These are phyloP conservation scores for Picus viridis DNA, from an alignment of 2,797 vertebrate species.

Conservation along the genomic window DNA sequence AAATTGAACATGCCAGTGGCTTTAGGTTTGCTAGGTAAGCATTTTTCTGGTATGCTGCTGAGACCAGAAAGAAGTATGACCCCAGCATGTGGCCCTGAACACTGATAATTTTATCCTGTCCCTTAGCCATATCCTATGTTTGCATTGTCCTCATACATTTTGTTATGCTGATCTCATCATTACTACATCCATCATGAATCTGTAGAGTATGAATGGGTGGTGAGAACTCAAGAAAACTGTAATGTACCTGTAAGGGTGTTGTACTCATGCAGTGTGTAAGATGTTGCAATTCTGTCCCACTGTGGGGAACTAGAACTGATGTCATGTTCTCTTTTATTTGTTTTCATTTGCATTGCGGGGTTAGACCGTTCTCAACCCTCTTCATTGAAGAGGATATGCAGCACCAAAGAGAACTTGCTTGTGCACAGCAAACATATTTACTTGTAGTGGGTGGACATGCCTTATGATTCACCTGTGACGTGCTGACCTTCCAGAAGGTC, in stretches of 20 bases:
- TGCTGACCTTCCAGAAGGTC: slow-evolving; percentile 49
- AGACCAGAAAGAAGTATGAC: background rate
- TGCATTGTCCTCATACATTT: background rate
- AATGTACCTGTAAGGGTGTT: background rate
- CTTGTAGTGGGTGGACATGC: slow-evolving; percentile 11
- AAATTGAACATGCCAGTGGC: background rate
- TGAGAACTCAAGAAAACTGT: background rate
- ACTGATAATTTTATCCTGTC: background rate
- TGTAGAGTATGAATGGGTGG: background rate
- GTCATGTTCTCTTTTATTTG: background rate
- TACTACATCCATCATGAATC: background rate
- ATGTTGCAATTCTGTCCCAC: background rate
- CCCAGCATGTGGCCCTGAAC: background rate
- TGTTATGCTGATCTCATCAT: background rate
- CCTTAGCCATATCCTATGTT: background rate
- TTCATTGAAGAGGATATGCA: background rate
- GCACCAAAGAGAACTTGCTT: background rate
- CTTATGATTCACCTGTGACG: slow-evolving; percentile 16
- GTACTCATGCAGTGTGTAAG: background rate
- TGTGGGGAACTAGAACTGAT: background rate
- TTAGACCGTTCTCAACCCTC: background rate
- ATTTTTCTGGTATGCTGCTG: background rate
- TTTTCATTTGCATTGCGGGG: background rate
- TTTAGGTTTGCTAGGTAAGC: background rate
- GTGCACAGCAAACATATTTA: background rate